A percentile compares a stretch with the other conserved stretches of the same genome.
These are phyloP conservation scores for Falcunculus frontatus DNA, from an alignment of 2,113 vertebrate species.

Conservation along the genomic window DNA sequence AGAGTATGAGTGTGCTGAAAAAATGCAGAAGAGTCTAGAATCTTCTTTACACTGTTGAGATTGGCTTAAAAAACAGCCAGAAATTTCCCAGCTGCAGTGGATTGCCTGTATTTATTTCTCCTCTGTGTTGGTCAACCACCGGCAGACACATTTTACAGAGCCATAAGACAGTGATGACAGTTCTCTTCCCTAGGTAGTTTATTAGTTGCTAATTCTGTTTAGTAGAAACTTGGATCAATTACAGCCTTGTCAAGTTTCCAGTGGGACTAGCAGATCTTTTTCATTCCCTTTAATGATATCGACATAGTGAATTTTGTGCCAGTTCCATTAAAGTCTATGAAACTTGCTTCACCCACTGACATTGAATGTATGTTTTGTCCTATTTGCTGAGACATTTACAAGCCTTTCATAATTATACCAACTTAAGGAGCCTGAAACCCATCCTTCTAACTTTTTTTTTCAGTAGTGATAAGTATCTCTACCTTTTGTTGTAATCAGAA, in stretches of 20 bases:
- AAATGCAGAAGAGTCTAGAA: background rate
- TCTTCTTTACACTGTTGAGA: background rate
- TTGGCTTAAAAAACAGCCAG: background rate
- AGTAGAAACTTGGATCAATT: background rate
- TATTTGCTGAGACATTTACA: background rate
- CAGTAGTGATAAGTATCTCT: background rate
- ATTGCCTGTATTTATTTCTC: background rate
- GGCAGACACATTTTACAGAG: background rate
- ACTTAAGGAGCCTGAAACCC: background rate
- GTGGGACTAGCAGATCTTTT: background rate
- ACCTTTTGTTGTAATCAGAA: background rate
- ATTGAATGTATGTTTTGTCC: background rate
- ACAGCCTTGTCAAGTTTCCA: background rate
- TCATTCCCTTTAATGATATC: background rate
- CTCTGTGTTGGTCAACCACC: background rate
- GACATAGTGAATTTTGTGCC: background rate
- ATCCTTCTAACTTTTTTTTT: background rate
- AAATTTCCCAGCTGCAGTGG: background rate
- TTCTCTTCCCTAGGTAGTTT: background rate
- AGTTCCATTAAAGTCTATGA: background rate
- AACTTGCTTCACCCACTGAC: background rate
- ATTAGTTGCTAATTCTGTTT: background rate
- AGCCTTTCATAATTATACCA: background rate
- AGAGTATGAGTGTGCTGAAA: background rate
- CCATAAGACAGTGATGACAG: background rate